Base-by-base conservation (phyloP, 2,888 invertebrate species). In the Pterobdella sp. region DNA sequence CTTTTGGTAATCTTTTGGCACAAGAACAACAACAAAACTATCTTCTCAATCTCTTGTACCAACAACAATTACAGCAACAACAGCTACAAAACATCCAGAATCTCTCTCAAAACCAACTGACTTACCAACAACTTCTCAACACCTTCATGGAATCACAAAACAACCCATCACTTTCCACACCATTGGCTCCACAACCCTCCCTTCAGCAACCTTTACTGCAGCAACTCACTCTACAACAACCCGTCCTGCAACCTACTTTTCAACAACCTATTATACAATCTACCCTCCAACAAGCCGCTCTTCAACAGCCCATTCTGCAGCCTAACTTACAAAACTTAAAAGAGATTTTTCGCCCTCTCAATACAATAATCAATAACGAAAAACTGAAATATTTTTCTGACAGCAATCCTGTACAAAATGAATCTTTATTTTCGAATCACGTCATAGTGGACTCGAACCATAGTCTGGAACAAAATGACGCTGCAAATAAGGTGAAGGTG, bases 51-150 rank as follows among this genome's bases (percentile, higher is more conserved):
- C n/a, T 56, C 4, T 56, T 22, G 60, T 56, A 73, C 14, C 60
- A 56, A 18, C 73, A 73, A 42, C 74, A 74, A 68, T 72, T 67
- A 49, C 69, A 64, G 26, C 63, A 56, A 35, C 71, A 74, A 52
- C 74, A 74, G 31, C 31, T 72, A 29, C 72, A 49, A n/a, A 66
- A 72, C 26, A 56, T 73, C 14, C 74, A 74, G 34, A 37, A 35
- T 10, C 26, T 37, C 14, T 4, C 22, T 34, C 4, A 4, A 22
- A 65, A n/a, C 66, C 32, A 65, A 49, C 26, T 7, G 71, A 65
- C 31, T 49, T 22, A 68, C 42, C 37, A 49, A 31, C 31, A 42
- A 29, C 29, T 36, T 7, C 3, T 36, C 42, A 68, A 10, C 60
- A 26, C 18, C 35, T 31, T 29, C 31, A 10, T 68, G 35, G 26